Conservation (phyloP, 2,888 invertebrate genomes). For the Caenorhabditis uteleia region DNA sequence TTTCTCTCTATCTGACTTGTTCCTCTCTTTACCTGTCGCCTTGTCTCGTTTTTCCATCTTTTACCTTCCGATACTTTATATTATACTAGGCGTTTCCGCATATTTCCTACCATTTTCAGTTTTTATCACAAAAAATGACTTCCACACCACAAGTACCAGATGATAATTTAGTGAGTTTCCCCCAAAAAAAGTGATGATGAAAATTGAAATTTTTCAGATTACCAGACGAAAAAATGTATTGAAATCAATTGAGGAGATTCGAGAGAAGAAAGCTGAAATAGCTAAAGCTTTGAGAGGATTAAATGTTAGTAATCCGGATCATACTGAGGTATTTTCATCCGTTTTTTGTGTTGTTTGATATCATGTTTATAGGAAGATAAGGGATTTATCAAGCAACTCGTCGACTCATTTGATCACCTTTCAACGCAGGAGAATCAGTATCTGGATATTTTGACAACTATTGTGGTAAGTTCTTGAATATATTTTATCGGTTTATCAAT, state of each 20-base stretch:
- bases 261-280: conserved; percentile 44
- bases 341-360: no score
- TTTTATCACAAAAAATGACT: no score
- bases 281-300: conserved; percentile 33
- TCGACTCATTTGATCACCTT: conserved; percentile 56
- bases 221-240: conserved; percentile 39
- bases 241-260: conserved; percentile 45
- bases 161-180: conserved; percentile 24
- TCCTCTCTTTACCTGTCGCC: no score
- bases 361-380: conserved; percentile 45
- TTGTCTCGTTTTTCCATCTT: no score
- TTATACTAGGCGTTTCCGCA: no score
- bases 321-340: conserved; percentile 15
- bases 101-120: no score
- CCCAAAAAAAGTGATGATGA: no score
- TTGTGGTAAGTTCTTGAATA: conserved; percentile 39
- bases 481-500: not conserved
- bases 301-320: conserved; percentile 15
- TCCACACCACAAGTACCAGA: conserved; percentile 18
- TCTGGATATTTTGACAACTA: conserved; percentile 52
- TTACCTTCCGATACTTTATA: no score
- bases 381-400: conserved; percentile 47
- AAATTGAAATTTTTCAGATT: no score
- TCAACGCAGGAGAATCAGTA: conserved; percentile 62
- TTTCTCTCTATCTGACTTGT: no score